phyloP scores from a whole-genome alignment of 2,113 vertebrate genomes.

The Bettongia penicillata region DNA sequence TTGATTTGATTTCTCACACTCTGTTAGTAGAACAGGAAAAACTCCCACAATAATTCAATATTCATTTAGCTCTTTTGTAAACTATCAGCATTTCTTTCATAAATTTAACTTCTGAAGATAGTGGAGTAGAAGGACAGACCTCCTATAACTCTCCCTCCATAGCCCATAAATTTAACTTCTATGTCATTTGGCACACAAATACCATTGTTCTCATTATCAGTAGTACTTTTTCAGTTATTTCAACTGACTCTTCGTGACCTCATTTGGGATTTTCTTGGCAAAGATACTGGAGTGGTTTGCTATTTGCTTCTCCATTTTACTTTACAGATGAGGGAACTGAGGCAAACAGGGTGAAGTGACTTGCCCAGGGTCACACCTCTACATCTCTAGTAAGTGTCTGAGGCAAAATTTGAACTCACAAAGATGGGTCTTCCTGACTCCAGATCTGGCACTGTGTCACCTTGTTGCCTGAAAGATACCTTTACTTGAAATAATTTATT shows the following conservation, averaged over 20 bases:
- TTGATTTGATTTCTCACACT: background rate
- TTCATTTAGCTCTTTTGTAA: background rate
- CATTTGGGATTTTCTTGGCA: too few relatives aligned
- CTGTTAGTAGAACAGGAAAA: background rate
- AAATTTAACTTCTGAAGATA: background rate
- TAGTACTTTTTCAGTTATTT: background rate
- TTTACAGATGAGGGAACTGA: too few relatives aligned
- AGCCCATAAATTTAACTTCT: background rate
- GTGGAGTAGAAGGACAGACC: too few relatives aligned
- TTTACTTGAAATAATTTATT: background rate
- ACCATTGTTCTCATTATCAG: background rate
- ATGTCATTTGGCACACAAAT: background rate
- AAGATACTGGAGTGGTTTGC: too few relatives aligned
- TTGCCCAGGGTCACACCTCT: too few relatives aligned
- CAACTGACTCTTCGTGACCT: too few relatives aligned
- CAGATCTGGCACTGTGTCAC: background rate
- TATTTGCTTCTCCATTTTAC: too few relatives aligned
- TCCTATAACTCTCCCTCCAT: too few relatives aligned
- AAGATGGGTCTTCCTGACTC: background rate
- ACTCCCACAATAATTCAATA: background rate
- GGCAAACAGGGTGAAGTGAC: too few relatives aligned
- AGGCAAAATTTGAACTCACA: too few relatives aligned
- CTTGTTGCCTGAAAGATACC: background rate
- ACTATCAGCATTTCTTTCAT: background rate
- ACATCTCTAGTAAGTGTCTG: too few relatives aligned